phyloP scores from a whole-genome alignment of 2,888 invertebrate species.

The Listrodromus nycthemerus region DNA sequence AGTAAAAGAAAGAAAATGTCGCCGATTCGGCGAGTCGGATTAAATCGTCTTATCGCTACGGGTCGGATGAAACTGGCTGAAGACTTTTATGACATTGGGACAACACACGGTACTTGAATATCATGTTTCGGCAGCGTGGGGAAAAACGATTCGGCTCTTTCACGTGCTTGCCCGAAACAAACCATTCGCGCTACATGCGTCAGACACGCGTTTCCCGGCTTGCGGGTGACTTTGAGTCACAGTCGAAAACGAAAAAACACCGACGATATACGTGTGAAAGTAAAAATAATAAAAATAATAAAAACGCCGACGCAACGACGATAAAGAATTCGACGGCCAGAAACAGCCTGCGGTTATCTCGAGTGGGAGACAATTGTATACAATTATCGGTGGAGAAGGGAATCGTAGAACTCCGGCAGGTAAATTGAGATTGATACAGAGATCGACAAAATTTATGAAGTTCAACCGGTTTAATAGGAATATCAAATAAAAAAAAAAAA shows the following conservation, averaged over 20 bases:
- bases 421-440: no score
- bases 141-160: neutral
- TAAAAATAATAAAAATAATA: no score
- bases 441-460: no score
- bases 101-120: neutral
- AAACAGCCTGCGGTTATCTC: neutral
- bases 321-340: neutral
- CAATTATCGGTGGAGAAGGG: no score
- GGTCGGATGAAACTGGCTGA: neutral
- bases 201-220: neutral
- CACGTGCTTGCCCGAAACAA: neutral
- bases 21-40: neutral
- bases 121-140: neutral
- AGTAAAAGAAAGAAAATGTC: neutral
- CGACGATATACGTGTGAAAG: neutral
- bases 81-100: neutral
- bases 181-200: conserved; percentile 10
- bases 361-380: neutral
- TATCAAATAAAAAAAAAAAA: no score
- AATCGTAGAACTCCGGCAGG: no score
- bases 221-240: neutral
- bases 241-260: neutral
- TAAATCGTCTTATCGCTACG: neutral
- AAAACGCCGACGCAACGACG: neutral
- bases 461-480: no score